Percentiles rank a stretch among this genome's conserved stretches.
These are phyloP conservation scores for Mamestra brassicae DNA, from an alignment of 2,888 invertebrate genomes.

Conservation along the genomic window DNA sequence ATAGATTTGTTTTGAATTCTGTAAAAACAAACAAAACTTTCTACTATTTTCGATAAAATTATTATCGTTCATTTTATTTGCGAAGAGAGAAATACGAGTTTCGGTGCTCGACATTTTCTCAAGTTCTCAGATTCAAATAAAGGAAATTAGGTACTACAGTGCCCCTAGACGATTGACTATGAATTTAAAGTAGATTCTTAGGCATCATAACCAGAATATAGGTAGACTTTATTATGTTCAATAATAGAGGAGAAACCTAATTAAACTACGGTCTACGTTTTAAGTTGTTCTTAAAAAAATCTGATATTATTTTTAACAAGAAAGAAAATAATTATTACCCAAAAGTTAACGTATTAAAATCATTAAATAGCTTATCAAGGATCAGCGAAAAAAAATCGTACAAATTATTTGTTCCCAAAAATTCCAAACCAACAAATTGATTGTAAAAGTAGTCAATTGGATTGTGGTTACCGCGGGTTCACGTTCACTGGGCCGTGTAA, in stretches of 20 bases:
- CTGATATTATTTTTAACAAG: background rate
- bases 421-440: constrained; percentile 69
- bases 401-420: constrained; percentile 61
- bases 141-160: constrained; percentile 55
- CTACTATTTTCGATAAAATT: constrained; percentile 33
- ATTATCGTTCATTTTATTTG: constrained; percentile 39
- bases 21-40: constrained; percentile 42
- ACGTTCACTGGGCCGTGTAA: constrained; percentile 72
- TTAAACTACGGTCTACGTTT: background rate
- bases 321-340: background rate
- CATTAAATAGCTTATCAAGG: constrained; percentile 15
- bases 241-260: background rate
- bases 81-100: constrained; percentile 36
- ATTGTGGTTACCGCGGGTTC: constrained; percentile 72
- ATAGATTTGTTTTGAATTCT: constrained; percentile 50
- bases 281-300: background rate
- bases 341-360: background rate
- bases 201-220: constrained; percentile 1
- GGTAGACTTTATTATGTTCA: constrained; percentile 18
- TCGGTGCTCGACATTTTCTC: constrained; percentile 34
- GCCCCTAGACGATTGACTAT: constrained; percentile 53
- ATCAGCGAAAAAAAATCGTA: constrained; percentile 26
- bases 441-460: constrained; percentile 75
- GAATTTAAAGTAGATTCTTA: constrained; percentile 55
- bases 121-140: constrained; percentile 53